phyloP scores from a whole-genome alignment of 1,140 invertebrate species.

The Teleogryllus occipitalis region DNA sequence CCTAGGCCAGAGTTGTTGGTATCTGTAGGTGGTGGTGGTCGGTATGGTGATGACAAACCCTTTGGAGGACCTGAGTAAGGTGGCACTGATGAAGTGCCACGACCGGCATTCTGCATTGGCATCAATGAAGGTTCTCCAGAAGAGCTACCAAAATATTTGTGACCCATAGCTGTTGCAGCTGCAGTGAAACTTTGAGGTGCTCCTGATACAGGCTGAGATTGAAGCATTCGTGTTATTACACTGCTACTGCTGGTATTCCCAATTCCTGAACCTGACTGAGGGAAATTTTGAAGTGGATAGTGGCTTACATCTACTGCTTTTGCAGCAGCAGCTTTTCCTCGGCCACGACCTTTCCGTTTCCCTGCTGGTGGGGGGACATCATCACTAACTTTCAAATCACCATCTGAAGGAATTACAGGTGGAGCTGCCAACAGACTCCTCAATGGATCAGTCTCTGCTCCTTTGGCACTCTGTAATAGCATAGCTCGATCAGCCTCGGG shows the following conservation, averaged over 20 bases:
- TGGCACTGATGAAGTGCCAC: conserved; percentile 3
- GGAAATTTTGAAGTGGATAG: conserved; percentile 20
- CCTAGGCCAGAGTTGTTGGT: conserved; percentile 3
- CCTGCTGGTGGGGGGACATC: neutral
- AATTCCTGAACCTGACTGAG: neutral
- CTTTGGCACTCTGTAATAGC: neutral
- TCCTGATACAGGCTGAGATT: conserved; percentile 40
- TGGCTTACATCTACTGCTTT: conserved; percentile 20
- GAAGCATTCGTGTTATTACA: conserved; percentile 54
- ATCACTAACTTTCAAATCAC: neutral
- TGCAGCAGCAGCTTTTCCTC: conserved; percentile 23
- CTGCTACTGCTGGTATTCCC: conserved; percentile 12
- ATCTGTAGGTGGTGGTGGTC: conserved; percentile 33
- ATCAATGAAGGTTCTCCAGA: neutral
- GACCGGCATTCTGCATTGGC: conserved; percentile 3
- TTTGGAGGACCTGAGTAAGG: conserved; percentile 33
- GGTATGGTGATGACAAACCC: conserved; percentile 38
- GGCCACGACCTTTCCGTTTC: conserved; percentile 18
- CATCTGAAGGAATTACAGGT: conserved; percentile 10
- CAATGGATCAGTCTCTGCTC: neutral
- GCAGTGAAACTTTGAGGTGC: conserved; percentile 38
- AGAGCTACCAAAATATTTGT: conserved; percentile 38
- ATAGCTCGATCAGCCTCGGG: neutral
- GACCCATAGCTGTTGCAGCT: conserved; percentile 39
- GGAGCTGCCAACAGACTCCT: conserved; percentile 22